Conservation (phyloP, 2,888 invertebrate species). For the Diarsia brunnea region DNA sequence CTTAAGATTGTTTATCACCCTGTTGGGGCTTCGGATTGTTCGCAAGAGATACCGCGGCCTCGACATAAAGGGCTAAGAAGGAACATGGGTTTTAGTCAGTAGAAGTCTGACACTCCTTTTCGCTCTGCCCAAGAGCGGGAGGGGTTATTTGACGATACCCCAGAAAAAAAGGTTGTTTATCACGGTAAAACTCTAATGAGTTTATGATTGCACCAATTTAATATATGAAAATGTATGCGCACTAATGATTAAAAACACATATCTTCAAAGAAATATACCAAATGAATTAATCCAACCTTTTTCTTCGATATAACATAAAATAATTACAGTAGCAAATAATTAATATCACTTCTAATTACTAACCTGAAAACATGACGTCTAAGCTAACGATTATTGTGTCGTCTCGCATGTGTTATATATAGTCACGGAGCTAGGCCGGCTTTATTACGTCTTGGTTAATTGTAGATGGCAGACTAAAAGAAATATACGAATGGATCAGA, state of each 20-base stretch:
- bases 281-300: neutral
- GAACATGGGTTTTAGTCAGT: too few relatives aligned
- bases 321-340: conserved; percentile 18
- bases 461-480: conserved; percentile 24
- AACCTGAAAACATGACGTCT: conserved; percentile 9
- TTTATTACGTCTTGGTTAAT: conserved; percentile 19
- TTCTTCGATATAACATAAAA: neutral
- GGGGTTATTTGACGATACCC: too few relatives aligned
- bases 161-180: too few relatives aligned
- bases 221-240: too few relatives aligned
- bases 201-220: too few relatives aligned
- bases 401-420: conserved; percentile 30
- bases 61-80: too few relatives aligned
- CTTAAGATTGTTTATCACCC: too few relatives aligned
- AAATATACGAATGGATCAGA: conserved; percentile 7
- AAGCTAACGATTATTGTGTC: conserved; percentile 20
- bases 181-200: too few relatives aligned
- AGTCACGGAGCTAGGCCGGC: neutral
- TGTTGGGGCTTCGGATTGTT: too few relatives aligned
- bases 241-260: neutral
- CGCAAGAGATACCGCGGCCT: too few relatives aligned
- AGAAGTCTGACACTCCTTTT: too few relatives aligned
- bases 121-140: too few relatives aligned
- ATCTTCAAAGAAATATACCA: neutral
- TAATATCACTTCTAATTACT: conserved; percentile 5